phyloP scores from a whole-genome alignment of 2,797 vertebrate species.

The Rhinella marina region DNA sequence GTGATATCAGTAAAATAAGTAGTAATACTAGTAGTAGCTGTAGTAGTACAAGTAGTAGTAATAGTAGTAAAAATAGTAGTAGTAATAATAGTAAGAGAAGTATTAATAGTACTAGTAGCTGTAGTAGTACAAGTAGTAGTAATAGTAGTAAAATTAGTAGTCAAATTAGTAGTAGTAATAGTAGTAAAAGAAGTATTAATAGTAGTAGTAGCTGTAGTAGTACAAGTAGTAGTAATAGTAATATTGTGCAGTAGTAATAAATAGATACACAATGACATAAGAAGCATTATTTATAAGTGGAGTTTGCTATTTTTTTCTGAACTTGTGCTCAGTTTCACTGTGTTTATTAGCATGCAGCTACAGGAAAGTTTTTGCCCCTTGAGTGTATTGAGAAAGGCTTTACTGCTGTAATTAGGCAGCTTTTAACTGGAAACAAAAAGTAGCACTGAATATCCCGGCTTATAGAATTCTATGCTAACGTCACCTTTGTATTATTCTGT shows the following conservation, averaged over 20 bases:
- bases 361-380: slow-evolving; percentile 2
- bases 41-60: too few relatives aligned
- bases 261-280: neutral
- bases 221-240: neutral
- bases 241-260: neutral
- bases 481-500: slow-evolving; percentile 51
- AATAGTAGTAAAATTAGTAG: too few relatives aligned
- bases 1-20: too few relatives aligned
- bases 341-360: slow-evolving; percentile 27
- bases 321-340: neutral
- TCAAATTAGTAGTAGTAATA: too few relatives aligned
- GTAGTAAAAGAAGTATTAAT: too few relatives aligned
- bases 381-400: slow-evolving; percentile 10
- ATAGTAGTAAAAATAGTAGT: too few relatives aligned
- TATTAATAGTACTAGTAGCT: too few relatives aligned
- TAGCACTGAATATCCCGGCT: slow-evolving; percentile 63
- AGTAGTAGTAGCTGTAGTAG: neutral
- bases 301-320: slow-evolving; percentile 10
- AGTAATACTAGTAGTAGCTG: too few relatives aligned
- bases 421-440: slow-evolving; percentile 50
- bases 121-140: too few relatives aligned
- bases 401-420: slow-evolving; percentile 62
- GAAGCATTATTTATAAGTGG: neutral
- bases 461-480: slow-evolving; percentile 66
- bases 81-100: too few relatives aligned